Evolutionary conservation across 2,113 vertebrate species (phyloP).

Genomic region (Crotalus tigris): DNA sequence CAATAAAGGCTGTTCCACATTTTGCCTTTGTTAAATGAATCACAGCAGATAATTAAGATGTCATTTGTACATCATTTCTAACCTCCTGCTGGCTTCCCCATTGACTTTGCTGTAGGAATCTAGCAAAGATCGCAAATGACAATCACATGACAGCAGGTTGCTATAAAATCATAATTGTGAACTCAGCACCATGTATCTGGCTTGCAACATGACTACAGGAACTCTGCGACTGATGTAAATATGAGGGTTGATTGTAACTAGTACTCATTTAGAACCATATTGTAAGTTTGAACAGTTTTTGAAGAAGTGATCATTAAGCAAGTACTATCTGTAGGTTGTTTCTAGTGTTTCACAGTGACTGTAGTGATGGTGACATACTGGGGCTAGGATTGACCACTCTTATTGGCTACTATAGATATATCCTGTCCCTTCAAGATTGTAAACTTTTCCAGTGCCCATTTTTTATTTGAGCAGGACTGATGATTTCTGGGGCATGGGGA

Average conservation of each 20-base stretch:
- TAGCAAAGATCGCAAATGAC: neutral
- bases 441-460: neutral
- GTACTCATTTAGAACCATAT: neutral
- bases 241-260: neutral
- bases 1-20: neutral
- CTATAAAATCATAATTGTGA: neutral
- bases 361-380: neutral
- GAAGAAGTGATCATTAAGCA: neutral
- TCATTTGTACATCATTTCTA: neutral
- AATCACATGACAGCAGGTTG: neutral
- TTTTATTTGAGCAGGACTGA: neutral
- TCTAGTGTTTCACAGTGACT: neutral
- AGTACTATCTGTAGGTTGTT: neutral
- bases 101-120: neutral
- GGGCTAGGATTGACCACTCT: neutral
- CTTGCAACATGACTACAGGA: neutral
- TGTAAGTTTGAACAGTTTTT: neutral
- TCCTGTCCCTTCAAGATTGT: neutral
- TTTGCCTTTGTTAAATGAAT: neutral
- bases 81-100: neutral
- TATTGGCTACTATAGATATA: neutral
- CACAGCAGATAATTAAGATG: neutral
- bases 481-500: neutral
- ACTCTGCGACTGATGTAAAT: neutral
- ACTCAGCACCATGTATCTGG: neutral